These are phyloP conservation scores for Trissoscelio sp. DNA, from an alignment of 2,888 invertebrate genomes.

Conservation along the genomic window DNA sequence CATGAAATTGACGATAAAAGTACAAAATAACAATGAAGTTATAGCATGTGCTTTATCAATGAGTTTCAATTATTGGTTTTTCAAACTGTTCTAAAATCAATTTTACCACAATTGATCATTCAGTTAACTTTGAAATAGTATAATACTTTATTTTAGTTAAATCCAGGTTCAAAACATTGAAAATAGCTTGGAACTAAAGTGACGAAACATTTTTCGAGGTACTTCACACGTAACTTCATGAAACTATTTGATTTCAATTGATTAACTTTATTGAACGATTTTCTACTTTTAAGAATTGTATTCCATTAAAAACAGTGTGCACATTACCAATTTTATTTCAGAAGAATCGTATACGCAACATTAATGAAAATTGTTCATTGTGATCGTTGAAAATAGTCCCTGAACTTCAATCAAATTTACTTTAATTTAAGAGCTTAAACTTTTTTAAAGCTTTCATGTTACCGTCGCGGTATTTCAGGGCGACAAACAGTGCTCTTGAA, in stretches of 20 bases:
- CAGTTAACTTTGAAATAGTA: conserved; percentile 53
- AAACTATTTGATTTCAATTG: conserved; percentile 29
- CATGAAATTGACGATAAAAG: conserved; percentile 19
- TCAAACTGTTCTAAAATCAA: conserved; percentile 46
- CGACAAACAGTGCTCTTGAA: conserved; percentile 45
- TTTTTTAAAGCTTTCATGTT: conserved; percentile 34
- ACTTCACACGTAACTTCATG: conserved; percentile 18
- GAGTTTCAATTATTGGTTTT: conserved; percentile 51
- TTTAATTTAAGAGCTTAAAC: conserved; percentile 38
- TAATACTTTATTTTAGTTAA: conserved; percentile 52
- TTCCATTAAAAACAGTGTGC: conserved; percentile 2
- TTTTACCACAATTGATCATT: conserved; percentile 45
- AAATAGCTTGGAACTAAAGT: conserved; percentile 24
- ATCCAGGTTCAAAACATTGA: conserved; percentile 34
- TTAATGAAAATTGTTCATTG: conserved; percentile 1
- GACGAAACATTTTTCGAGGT: conserved; percentile 33
- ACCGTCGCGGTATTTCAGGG: conserved; percentile 23
- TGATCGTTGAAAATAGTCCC: not conserved
- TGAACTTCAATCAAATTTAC: conserved; percentile 35
- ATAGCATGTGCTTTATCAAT: conserved; percentile 25
- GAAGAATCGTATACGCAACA: too few species aligned
- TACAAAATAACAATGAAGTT: conserved; percentile 17
- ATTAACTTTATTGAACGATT: not conserved
- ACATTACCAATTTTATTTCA: not conserved
- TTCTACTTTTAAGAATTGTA: not conserved